A percentile compares a stretch with the other conserved stretches of the same genome.
phyloP scores from a whole-genome alignment of 2,797 vertebrate genomes.

The Tapera naevia region DNA sequence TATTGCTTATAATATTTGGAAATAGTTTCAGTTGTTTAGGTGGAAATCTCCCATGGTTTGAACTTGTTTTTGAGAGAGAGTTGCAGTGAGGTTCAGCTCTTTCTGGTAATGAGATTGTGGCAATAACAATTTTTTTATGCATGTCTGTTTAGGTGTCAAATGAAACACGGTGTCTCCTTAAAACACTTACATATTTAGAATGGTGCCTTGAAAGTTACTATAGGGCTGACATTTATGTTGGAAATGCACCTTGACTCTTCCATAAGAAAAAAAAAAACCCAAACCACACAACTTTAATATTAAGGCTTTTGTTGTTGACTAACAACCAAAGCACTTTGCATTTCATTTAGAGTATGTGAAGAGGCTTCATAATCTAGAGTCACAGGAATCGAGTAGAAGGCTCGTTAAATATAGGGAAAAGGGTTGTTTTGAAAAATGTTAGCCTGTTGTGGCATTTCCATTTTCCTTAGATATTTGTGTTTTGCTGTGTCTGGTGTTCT shows the following conservation, averaged over 20 bases:
- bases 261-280: neutral
- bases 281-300: neutral
- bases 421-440: neutral
- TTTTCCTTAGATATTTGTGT: neutral
- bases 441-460: fast-evolving
- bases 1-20: neutral
- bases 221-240: neutral
- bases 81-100: neutral
- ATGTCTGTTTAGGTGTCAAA: neutral
- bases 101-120: neutral
- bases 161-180: neutral
- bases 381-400: neutral
- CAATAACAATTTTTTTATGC: neutral
- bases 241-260: neutral
- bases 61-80: neutral
- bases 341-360: neutral
- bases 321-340: neutral
- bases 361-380: neutral
- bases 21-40: neutral
- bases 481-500: neutral
- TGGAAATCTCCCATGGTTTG: neutral
- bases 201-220: slow-evolving; percentile 4
- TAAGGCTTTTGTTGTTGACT: neutral
- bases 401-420: neutral
- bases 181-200: neutral